phyloP scores from a whole-genome alignment of 2,888 invertebrate species.

The Drosophila borborema region DNA sequence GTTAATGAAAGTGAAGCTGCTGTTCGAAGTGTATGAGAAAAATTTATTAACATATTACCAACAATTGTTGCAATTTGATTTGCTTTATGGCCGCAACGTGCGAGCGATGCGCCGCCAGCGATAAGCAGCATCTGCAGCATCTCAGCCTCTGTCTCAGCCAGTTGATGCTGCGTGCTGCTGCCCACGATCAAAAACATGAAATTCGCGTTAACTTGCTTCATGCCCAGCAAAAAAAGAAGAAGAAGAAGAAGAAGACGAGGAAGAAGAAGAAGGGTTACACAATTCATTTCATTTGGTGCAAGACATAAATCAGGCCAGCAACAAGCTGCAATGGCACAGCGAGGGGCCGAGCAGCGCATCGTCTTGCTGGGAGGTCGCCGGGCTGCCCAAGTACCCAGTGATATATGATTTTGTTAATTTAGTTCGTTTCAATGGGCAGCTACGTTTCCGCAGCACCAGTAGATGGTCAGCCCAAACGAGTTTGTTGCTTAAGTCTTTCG shows the following conservation, averaged over 20 bases:
- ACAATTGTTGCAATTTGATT: conserved; percentile 81
- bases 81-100: conserved; percentile 76
- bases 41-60: conserved; percentile 81
- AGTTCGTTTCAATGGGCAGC: conserved; percentile 64
- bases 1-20: conserved; percentile 72
- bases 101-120: conserved; percentile 67
- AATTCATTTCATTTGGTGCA: conserved; percentile 81
- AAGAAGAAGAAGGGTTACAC: conserved; percentile 65
- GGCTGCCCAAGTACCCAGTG: conserved; percentile 59
- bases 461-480: conserved; percentile 43
- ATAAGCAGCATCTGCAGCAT: conserved; percentile 56
- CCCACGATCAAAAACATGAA: conserved; percentile 79
- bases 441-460: conserved; percentile 14
- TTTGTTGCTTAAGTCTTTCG: conserved; percentile 71
- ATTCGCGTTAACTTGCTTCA: conserved; percentile 74
- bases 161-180: conserved; percentile 49
- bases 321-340: conserved; percentile 60
- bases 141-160: conserved; percentile 16
- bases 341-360: conserved; percentile 35
- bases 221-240: conserved; percentile 36
- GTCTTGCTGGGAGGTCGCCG: conserved; percentile 71
- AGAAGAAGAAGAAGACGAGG: background rate
- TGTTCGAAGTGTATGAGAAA: conserved; percentile 24
- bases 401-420: conserved; percentile 79
- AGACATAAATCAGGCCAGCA: conserved; percentile 77